Evolutionary conservation across 1,140 invertebrate genomes (phyloP), one percentile per base, ranked within the genome.

Genomic region (Diuraphis noxia): DNA sequence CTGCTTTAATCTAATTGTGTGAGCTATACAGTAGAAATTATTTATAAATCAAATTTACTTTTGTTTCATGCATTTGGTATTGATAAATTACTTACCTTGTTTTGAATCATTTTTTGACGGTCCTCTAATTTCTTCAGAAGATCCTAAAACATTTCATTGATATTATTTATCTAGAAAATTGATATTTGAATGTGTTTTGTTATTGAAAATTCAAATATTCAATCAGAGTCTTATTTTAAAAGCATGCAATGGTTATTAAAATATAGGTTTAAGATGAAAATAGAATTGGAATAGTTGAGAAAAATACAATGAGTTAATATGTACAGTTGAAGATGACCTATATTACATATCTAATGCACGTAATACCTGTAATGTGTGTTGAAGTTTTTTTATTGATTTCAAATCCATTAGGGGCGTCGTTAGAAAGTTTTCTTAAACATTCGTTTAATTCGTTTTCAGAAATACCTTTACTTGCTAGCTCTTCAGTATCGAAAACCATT

Each of bases 401-500:
- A 52, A 49, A 91, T 91, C 30, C 72, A 52, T 17, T 49, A 38
- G 77, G 9, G 13, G 36, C 3, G 85, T 91, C 77, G 56, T 91
- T 91, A 87, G 89, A 92, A 49, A 92, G 81, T 63, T 91, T 88
- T 91, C 92, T 93, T 36, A 93, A 92, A 92, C 93, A 93, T 92
- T 92, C 89, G 81, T 93, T 93, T 21, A 93, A 82, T 92, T 90
- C 92, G 38, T 81, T 93, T 92, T 86, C 92, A 92, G 92, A 91
- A 82, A 91, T 23, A 21, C 89, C 89, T 92, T 92, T 77, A 77
- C 23, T 88, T 77, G 23, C n/a, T n/a, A 93, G 92, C 63, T 93
- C 93, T 92, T 93, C 93, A 87, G 93, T 93, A 92, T 93, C 93
- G 25, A 95, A 92, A 46, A 95, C 94, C 92, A 94, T 93, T 49